A percentile compares a stretch with the other conserved stretches of the same genome.
phyloP scores from a whole-genome alignment of 2,797 vertebrate genomes.

The Artibeus lituratus region DNA sequence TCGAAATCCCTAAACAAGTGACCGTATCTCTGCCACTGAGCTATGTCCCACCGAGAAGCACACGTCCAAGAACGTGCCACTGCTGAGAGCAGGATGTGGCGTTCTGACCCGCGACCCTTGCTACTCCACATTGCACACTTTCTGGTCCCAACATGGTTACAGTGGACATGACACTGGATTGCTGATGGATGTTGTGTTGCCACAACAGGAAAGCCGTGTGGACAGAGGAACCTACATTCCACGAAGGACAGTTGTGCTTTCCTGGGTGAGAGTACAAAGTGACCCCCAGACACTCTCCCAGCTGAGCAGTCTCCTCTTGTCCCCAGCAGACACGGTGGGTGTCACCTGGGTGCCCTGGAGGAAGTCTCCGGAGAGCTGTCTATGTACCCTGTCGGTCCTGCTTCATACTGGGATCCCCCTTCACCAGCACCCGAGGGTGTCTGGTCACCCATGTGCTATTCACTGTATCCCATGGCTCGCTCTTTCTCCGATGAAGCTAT shows the following conservation, averaged over 20 bases:
- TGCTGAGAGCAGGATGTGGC: rapidly evolving
- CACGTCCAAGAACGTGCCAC: too few relatives aligned
- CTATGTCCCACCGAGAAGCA: not conserved
- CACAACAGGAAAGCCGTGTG: not conserved
- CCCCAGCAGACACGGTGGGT: too few relatives aligned
- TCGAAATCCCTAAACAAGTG: not conserved
- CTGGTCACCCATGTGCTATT: too few relatives aligned
- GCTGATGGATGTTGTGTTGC: not conserved
- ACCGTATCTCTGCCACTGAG: not conserved
- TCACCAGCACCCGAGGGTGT: too few relatives aligned
- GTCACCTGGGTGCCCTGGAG: rapidly evolving
- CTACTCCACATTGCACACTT: rapidly evolving
- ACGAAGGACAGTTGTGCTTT: rapidly evolving
- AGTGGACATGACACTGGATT: rapidly evolving
- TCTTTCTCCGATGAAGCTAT: not conserved
- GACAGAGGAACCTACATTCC: rapidly evolving
- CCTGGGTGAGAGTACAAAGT: rapidly evolving
- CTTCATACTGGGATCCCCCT: rapidly evolving
- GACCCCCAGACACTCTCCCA: not conserved
- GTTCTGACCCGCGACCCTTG: too few relatives aligned
- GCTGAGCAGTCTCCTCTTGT: not conserved
- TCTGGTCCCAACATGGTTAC: not conserved
- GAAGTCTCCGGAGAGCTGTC: not conserved
- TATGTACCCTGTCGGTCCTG: rapidly evolving
- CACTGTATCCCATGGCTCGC: too few relatives aligned